A percentile compares a stretch with the other conserved stretches of the same genome.
Evolutionary conservation across 2,888 invertebrate species (phyloP).

Genomic region (Hydrotaea diabolus): DNA sequence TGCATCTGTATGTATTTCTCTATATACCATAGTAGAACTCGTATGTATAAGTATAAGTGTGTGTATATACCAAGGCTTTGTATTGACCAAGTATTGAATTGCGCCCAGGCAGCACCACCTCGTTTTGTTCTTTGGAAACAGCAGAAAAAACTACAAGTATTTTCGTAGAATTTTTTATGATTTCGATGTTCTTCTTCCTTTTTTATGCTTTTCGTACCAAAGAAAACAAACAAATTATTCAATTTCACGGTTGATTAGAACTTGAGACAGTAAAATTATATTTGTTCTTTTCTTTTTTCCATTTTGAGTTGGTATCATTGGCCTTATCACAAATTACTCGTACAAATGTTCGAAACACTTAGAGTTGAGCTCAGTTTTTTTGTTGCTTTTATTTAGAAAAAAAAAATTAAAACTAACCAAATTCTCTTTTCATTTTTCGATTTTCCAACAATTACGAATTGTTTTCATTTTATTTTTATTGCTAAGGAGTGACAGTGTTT

Average conservation of each 20-base stretch:
- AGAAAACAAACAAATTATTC: conserved; percentile 44
- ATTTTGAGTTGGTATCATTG: conserved; percentile 26
- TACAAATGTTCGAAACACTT: conserved; percentile 3
- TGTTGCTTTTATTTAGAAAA: neutral
- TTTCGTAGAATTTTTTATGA: conserved; percentile 36
- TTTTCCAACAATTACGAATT: neutral
- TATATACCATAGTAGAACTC: no score
- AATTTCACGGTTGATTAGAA: conserved; percentile 79
- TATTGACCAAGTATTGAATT: conserved; percentile 9
- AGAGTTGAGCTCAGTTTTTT: no score
- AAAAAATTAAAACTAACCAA: neutral
- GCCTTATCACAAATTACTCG: conserved; percentile 5
- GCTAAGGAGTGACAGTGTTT: conserved; percentile 51
- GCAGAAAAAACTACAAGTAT: conserved; percentile 10
- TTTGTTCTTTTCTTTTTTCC: neutral
- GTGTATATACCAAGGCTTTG: no score
- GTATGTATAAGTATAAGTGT: no score
- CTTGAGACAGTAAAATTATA: conserved; percentile 34
- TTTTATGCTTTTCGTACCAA: neutral
- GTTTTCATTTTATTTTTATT: conserved; percentile 19
- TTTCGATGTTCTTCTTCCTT: conserved; percentile 1
- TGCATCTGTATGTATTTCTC: neutral
- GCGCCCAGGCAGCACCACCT: conserved; percentile 2
- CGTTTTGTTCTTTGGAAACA: neutral
- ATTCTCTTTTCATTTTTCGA: neutral